Evolutionary conservation across 1,140 invertebrate genomes (phyloP).

Genomic region (Grapholita molesta): DNA sequence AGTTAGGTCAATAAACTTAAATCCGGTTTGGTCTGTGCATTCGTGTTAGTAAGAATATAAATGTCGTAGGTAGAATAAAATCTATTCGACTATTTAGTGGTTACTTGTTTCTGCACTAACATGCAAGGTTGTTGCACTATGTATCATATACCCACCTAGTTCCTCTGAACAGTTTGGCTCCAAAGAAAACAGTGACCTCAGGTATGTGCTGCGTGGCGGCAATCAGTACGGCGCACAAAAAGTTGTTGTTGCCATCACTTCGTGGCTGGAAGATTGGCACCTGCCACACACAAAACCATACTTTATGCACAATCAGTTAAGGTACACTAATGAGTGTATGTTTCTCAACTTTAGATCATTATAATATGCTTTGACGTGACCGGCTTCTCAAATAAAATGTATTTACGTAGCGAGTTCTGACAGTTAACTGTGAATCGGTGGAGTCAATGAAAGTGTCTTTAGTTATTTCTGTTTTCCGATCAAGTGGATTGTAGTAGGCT

Average conservation of each 20-base stretch:
- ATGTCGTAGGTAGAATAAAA: no score
- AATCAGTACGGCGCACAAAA: conserved; percentile 93
- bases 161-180: conserved; percentile 92
- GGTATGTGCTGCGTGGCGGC: conserved; percentile 94
- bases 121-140: no score
- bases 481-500: background rate
- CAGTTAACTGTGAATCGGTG: background rate
- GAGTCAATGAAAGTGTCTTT: background rate
- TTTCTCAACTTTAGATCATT: background rate
- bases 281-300: conserved; percentile 73
- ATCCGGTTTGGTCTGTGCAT: background rate
- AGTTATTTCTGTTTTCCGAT: background rate
- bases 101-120: no score
- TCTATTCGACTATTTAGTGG: no score
- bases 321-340: background rate
- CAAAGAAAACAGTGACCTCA: conserved; percentile 96
- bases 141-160: conserved; percentile 85
- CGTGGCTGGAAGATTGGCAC: conserved; percentile 94
- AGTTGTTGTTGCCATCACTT: conserved; percentile 95
- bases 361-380: background rate
- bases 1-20: background rate
- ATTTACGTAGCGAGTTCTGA: background rate
- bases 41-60: background rate
- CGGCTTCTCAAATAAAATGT: background rate
- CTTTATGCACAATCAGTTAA: background rate